These are phyloP conservation scores for Girardinus metallicus DNA, from an alignment of 2,797 vertebrate species.

Conservation along the genomic window DNA sequence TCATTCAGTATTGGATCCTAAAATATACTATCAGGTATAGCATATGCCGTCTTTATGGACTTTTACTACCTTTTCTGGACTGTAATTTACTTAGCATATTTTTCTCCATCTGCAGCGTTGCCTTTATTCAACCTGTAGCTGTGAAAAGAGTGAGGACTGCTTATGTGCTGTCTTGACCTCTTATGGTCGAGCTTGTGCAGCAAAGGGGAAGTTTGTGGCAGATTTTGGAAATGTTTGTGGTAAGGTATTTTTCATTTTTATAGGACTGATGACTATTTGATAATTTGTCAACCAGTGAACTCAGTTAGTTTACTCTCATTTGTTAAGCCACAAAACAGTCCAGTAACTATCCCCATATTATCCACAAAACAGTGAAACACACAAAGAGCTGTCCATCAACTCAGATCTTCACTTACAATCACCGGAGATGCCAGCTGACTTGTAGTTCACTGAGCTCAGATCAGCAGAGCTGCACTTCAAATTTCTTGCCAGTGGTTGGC, in stretches of 20 bases:
- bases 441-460: conserved; percentile 87
- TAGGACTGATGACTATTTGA: not conserved
- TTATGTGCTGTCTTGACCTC: conserved; percentile 92
- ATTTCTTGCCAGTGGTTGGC: conserved; percentile 90
- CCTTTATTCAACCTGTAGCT: conserved; percentile 91
- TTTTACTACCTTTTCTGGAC: not conserved
- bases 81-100: not conserved
- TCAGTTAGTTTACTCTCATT: not conserved
- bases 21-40: conserved; percentile 88
- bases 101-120: conserved; percentile 83
- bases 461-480: conserved; percentile 78
- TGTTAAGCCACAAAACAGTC: not conserved
- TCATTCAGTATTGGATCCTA: conserved; percentile 83
- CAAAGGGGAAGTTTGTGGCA: conserved; percentile 85
- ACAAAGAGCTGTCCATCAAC: conserved; percentile 81
- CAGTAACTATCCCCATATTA: not conserved
- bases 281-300: too few relatives aligned
- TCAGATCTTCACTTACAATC: conserved; percentile 88
- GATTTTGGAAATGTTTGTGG: conserved; percentile 81
- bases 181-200: conserved; percentile 87
- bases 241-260: conserved; percentile 54
- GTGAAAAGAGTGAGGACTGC: conserved; percentile 88
- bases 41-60: not conserved
- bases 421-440: conserved; percentile 88
- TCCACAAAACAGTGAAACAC: conserved; percentile 82